Evolutionary conservation across 2,113 vertebrate genomes (phyloP).

Genomic region (Phocoena phocoena): DNA sequence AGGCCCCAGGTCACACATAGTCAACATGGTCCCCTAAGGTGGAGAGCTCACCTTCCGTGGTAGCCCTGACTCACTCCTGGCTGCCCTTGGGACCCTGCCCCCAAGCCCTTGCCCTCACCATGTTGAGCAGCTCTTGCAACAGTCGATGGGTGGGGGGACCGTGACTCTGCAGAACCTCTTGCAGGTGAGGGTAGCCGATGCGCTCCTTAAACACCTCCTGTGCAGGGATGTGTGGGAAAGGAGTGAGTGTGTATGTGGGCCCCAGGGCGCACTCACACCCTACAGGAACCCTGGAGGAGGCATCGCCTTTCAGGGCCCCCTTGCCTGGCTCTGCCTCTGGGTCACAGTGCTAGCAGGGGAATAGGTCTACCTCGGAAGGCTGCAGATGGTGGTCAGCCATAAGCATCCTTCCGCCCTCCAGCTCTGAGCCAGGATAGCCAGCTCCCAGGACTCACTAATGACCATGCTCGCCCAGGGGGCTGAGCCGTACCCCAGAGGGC

Average conservation of each 20-base stretch:
- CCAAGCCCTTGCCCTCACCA: constrained; percentile 85
- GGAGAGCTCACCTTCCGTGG: neutral
- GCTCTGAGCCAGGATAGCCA: neutral
- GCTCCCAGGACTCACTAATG: neutral
- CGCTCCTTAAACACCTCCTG: constrained; percentile 99
- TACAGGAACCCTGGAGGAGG: neutral
- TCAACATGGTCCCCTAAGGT: neutral
- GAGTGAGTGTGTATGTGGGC: rapidly evolving
- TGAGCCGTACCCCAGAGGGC: neutral
- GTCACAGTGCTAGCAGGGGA: neutral
- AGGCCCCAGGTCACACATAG: neutral
- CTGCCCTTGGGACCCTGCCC: neutral
- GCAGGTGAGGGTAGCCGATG: constrained; percentile 94
- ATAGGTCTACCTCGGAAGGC: neutral
- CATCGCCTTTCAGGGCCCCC: neutral
- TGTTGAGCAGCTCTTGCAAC: constrained; percentile 96
- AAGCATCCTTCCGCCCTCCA: neutral
- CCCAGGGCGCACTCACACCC: rapidly evolving
- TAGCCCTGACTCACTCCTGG: neutral
- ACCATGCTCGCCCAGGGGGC: neutral
- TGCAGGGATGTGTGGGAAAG: neutral
- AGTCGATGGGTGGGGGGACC: constrained; percentile 93
- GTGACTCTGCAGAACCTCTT: constrained; percentile 94
- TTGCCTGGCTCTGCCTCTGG: neutral
- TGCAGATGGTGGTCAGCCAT: neutral